These are phyloP conservation scores for Adela reaumurella DNA, from an alignment of 2,888 invertebrate genomes.

Conservation along the genomic window DNA sequence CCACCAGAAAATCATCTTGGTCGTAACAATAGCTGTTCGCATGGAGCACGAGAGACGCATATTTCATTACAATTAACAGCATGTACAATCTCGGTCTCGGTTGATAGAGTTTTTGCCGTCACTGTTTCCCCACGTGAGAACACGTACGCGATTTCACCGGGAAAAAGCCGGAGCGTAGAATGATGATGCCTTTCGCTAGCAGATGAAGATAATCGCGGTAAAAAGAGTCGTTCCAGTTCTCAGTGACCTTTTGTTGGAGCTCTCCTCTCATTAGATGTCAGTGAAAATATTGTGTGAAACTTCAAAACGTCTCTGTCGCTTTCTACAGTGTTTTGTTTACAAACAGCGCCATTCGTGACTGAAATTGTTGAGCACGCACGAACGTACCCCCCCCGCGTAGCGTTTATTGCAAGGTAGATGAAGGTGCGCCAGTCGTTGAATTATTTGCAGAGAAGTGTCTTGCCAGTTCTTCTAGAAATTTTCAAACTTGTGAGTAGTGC, in stretches of 20 bases:
- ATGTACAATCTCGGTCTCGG: not conserved
- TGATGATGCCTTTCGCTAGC: conserved; percentile 48
- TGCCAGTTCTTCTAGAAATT: too few relatives aligned
- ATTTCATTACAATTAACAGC: not conserved
- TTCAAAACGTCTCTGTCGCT: not conserved
- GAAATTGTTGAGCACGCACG: too few relatives aligned
- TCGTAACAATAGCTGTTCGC: not conserved
- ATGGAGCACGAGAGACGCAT: not conserved
- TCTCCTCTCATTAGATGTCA: not conserved
- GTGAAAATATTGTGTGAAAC: not conserved
- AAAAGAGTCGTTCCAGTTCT: conserved; percentile 43
- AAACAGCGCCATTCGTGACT: not conserved
- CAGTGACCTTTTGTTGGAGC: conserved; percentile 33
- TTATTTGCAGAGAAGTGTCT: too few relatives aligned
- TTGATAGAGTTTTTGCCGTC: conserved; percentile 23
- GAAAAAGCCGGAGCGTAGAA: conserved; percentile 24
- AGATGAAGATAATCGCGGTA: conserved; percentile 36
- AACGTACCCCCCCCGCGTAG: too few relatives aligned
- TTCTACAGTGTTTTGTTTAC: not conserved
- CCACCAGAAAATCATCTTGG: too few relatives aligned
- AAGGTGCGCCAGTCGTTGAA: too few relatives aligned
- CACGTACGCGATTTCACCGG: conserved; percentile 40
- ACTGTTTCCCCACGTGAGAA: conserved; percentile 29
- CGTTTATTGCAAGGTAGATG: too few relatives aligned
- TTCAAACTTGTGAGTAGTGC: too few relatives aligned